These are phyloP conservation scores for Yoshiicerus persimilis DNA, from an alignment of 1,140 invertebrate species.

Conservation along the genomic window DNA sequence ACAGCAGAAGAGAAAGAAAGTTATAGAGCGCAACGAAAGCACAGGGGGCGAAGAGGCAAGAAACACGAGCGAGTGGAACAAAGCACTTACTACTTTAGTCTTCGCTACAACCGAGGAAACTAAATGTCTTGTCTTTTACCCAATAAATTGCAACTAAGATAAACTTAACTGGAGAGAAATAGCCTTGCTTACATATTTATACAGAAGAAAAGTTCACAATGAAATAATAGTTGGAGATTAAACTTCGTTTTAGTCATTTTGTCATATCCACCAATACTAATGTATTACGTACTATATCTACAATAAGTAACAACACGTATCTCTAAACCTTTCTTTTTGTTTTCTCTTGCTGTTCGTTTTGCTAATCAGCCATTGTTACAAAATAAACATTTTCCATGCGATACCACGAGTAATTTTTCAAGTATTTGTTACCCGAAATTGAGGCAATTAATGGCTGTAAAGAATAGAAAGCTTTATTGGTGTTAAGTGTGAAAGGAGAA, in stretches of 20 bases:
- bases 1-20: not conserved
- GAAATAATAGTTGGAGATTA: not conserved
- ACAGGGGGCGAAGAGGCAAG: not conserved
- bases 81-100: not conserved
- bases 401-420: no score
- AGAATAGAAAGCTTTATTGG: no score
- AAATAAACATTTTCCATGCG: no score
- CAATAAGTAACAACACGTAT: no score
- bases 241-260: not conserved
- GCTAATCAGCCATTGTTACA: no score
- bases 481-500: no score
- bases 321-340: no score
- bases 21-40: not conserved
- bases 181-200: not conserved
- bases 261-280: not conserved
- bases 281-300: no score
- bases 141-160: slow-evolving; percentile 10
- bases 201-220: not conserved
- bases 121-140: not conserved
- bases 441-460: no score
- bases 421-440: no score
- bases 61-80: not conserved
- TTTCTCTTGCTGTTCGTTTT: no score
- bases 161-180: slow-evolving; percentile 21
- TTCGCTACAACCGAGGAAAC: not conserved